phyloP scores from a whole-genome alignment of 2,113 vertebrate species.

The Lucifuga dentata region DNA sequence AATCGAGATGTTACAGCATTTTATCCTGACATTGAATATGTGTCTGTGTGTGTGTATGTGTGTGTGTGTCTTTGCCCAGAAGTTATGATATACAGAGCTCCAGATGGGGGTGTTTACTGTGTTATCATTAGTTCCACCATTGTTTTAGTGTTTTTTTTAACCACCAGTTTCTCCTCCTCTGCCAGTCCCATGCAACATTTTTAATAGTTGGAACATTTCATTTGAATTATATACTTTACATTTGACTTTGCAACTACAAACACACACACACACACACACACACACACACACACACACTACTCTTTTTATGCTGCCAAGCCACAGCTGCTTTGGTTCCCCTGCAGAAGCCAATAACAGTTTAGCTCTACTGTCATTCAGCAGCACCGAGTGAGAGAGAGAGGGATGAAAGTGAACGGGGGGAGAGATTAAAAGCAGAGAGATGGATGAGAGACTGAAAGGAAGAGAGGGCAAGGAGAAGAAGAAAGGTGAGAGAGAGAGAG shows the following conservation, averaged over 20 bases:
- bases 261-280: slow-evolving; percentile 22
- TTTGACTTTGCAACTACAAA: slow-evolving; percentile 42
- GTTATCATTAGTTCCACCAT: no score
- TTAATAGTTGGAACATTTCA: slow-evolving; percentile 6
- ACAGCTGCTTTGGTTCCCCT: slow-evolving; percentile 35
- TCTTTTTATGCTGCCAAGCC: slow-evolving; percentile 38
- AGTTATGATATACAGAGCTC: no score
- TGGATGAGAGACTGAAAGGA: slow-evolving; percentile 47
- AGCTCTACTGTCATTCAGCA: slow-evolving; percentile 68
- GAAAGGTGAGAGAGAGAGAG: not conserved
- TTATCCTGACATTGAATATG: no score
- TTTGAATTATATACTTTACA: slow-evolving; percentile 43
- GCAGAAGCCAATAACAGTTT: slow-evolving; percentile 62
- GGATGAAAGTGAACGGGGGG: slow-evolving; percentile 29
- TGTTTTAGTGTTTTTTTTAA: not conserved
- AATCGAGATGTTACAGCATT: no score
- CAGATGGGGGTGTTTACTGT: no score
- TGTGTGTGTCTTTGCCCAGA: slow-evolving; percentile 12
- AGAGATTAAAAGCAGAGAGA: slow-evolving; percentile 64
- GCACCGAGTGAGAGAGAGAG: slow-evolving; percentile 24
- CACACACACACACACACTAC: slow-evolving; percentile 1
- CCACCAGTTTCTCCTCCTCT: not conserved
- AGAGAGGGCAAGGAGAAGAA: slow-evolving; percentile 23
- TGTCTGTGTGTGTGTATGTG: not conserved
- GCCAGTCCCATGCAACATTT: slow-evolving; percentile 8